These are phyloP conservation scores for Mercenaria mercenaria DNA, from an alignment of 1,140 invertebrate species.

Conservation along the genomic window DNA sequence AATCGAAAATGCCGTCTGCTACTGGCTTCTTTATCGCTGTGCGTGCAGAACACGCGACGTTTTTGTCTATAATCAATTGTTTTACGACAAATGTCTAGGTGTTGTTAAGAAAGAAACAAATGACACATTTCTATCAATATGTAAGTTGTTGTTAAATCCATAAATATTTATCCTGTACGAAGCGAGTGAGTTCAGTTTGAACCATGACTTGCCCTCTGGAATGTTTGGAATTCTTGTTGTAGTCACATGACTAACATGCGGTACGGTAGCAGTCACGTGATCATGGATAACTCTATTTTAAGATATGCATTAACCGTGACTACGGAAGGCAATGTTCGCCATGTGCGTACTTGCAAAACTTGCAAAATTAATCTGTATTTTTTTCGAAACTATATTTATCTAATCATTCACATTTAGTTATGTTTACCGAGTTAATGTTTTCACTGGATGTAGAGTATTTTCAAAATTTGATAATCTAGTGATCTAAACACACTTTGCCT, in stretches of 20 bases:
- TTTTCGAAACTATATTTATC: no score
- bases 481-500: no score
- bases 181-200: conserved; percentile 36
- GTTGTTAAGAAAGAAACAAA: background rate
- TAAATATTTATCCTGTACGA: conserved; percentile 10
- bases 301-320: background rate
- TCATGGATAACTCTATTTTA: conserved; percentile 29
- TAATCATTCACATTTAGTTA: no score
- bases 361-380: no score
- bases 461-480: no score
- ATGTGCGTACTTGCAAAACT: no score
- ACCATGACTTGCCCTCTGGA: conserved; percentile 64
- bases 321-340: no score
- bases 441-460: no score
- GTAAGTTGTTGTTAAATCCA: background rate
- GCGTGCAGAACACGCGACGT: conserved; percentile 31
- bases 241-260: conserved; percentile 63
- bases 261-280: conserved; percentile 33
- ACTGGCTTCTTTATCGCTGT: background rate
- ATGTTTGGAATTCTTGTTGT: conserved; percentile 60
- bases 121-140: conserved; percentile 32
- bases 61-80: background rate
- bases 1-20: conserved; percentile 45
- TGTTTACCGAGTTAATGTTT: no score
- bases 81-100: background rate